Conservation (phyloP, 2,797 vertebrate species). For the Bradypodion pumilum region DNA sequence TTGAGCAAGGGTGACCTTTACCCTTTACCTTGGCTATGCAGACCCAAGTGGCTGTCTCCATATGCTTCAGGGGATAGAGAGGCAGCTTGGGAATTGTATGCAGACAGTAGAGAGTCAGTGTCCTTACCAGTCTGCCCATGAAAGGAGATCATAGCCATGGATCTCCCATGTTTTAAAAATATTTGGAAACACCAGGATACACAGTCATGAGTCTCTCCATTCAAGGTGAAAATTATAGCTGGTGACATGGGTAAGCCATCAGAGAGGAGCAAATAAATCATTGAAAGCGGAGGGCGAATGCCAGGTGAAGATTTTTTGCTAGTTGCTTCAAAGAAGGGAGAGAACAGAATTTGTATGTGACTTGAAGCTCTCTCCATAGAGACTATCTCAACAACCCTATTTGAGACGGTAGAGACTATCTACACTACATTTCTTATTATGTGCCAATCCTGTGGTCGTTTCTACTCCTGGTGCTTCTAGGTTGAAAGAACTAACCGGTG, state of each 20-base stretch:
- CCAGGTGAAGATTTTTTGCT: neutral
- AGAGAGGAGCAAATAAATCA: neutral
- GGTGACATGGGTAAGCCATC: neutral
- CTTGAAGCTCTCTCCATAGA: too few relatives aligned
- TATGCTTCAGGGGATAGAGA: conserved; percentile 9
- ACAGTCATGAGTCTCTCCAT: neutral
- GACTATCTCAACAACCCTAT: too few relatives aligned
- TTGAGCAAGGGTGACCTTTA: too few relatives aligned
- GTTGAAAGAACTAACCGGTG: too few relatives aligned
- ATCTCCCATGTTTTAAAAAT: conserved; percentile 37
- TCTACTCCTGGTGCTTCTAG: too few relatives aligned
- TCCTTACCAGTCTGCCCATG: conserved; percentile 42
- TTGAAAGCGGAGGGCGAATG: neutral
- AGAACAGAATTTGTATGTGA: too few relatives aligned
- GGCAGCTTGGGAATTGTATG: neutral
- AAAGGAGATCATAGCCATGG: neutral
- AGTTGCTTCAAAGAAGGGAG: too few relatives aligned
- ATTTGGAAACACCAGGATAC: conserved; percentile 45
- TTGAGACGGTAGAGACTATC: too few relatives aligned
- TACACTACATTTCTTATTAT: too few relatives aligned
- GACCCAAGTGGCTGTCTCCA: too few relatives aligned
- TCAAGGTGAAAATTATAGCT: neutral
- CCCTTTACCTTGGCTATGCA: too few relatives aligned
- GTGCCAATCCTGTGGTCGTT: too few relatives aligned
- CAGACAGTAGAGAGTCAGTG: conserved; percentile 48